A percentile compares a stretch with the other conserved stretches of the same genome.
Conservation (phyloP, 2,797 vertebrate species). For the Tiaroga cobitis region DNA sequence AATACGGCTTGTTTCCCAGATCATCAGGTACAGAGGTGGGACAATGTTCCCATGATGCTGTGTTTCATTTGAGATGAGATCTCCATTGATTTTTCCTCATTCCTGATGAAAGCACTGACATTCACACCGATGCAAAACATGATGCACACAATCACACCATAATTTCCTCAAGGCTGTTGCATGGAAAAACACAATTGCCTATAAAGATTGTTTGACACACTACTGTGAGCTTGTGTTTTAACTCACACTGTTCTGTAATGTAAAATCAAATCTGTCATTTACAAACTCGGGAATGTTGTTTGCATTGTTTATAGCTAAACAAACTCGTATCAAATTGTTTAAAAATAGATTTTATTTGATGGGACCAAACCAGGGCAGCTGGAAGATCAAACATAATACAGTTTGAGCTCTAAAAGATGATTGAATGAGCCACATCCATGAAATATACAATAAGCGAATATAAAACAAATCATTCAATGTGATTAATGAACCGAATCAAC, state of each 20-base stretch:
- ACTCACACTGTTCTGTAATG: not conserved
- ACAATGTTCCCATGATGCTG: not conserved
- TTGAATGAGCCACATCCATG: not conserved
- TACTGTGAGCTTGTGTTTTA: slow-evolving; percentile 2
- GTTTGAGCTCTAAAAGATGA: not conserved
- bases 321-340: not conserved
- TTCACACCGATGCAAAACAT: slow-evolving; percentile 35
- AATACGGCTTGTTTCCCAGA: not conserved
- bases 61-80: slow-evolving; percentile 17
- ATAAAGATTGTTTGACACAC: slow-evolving; percentile 19
- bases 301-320: not conserved
- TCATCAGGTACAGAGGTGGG: slow-evolving; percentile 12
- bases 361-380: not conserved
- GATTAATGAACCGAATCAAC: not conserved
- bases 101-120: slow-evolving; percentile 19
- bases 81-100: slow-evolving; percentile 17
- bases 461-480: too few species aligned
- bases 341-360: not conserved
- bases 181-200: not conserved
- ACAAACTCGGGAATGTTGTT: not conserved
- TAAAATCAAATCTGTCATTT: slow-evolving; percentile 29
- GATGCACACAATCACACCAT: slow-evolving; percentile 2
- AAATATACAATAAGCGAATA: not conserved
- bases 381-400: not conserved
- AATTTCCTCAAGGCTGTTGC: slow-evolving; percentile 18